Conservation (phyloP, 2,797 vertebrate species). For the Podarcis lilfordi region DNA sequence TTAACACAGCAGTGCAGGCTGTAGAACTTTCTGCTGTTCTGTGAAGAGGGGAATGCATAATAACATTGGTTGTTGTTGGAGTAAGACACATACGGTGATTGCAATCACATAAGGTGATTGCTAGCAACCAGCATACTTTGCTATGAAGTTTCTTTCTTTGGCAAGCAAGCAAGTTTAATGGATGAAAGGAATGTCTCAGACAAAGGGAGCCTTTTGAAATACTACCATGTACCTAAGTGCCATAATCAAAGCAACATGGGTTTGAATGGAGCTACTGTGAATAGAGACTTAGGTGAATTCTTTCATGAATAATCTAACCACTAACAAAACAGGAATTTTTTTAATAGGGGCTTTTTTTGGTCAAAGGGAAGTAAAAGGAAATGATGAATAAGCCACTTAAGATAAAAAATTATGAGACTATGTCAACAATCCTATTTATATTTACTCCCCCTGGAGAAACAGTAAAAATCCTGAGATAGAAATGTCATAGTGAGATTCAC, state of each 20-base stretch:
- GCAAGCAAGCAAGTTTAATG: background rate
- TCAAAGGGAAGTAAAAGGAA: background rate
- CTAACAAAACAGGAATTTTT: background rate
- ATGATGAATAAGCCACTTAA: background rate
- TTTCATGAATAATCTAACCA: background rate
- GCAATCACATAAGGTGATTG: background rate
- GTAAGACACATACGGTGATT: background rate
- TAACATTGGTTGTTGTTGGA: background rate
- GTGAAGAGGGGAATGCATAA: background rate
- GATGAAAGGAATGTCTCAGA: background rate
- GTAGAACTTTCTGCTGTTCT: background rate
- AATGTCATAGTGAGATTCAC: background rate
- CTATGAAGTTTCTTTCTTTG: slow-evolving; percentile 11
- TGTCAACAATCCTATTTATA: background rate
- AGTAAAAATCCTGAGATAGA: background rate
- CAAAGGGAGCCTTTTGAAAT: slow-evolving; percentile 8
- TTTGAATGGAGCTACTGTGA: background rate
- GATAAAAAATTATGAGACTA: background rate
- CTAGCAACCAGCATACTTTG: background rate
- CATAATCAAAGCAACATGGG: background rate
- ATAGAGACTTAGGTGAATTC: background rate
- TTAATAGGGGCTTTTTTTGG: background rate
- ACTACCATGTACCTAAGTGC: background rate
- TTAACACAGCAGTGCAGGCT: background rate
- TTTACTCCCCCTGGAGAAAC: background rate